A percentile compares a stretch with the other conserved stretches of the same genome.
Evolutionary conservation across 2,797 vertebrate genomes (phyloP).

Genomic region (Anguilla obscura): DNA sequence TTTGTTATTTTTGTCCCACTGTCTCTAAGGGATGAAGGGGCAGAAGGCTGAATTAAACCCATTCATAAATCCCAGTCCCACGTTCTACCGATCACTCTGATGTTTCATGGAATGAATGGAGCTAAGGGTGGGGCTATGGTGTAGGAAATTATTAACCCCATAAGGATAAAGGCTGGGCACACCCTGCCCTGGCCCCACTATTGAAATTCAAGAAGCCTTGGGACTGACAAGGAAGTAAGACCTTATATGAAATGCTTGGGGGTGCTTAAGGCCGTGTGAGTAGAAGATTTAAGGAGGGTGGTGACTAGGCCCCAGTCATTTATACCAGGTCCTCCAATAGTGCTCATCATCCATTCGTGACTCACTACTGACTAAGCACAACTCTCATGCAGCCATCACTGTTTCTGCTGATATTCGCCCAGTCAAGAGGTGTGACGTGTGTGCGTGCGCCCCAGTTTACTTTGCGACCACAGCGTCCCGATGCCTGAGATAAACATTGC

Average conservation of each 20-base stretch:
- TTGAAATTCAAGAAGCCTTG: neutral
- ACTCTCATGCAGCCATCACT: neutral
- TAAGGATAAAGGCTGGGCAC: neutral
- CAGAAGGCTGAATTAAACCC: neutral
- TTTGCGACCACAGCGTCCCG: neutral
- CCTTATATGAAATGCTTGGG: neutral
- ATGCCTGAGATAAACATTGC: neutral
- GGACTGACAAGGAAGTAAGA: neutral
- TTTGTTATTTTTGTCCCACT: neutral
- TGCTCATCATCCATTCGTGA: neutral
- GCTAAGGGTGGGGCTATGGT: neutral
- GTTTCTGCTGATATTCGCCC: neutral
- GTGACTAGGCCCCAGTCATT: neutral
- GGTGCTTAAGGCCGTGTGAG: neutral
- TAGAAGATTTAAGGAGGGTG: neutral
- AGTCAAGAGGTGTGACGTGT: neutral
- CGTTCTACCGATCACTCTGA: neutral
- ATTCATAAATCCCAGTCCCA: neutral
- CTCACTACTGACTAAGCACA: neutral
- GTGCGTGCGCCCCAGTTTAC: neutral
- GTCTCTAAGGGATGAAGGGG: neutral
- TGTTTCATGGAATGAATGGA: neutral
- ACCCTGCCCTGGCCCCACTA: neutral
- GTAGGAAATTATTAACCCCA: neutral
- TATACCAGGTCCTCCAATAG: neutral